phyloP scores from a whole-genome alignment of 1,140 invertebrate species.

The Luehdorfia chinensis region DNA sequence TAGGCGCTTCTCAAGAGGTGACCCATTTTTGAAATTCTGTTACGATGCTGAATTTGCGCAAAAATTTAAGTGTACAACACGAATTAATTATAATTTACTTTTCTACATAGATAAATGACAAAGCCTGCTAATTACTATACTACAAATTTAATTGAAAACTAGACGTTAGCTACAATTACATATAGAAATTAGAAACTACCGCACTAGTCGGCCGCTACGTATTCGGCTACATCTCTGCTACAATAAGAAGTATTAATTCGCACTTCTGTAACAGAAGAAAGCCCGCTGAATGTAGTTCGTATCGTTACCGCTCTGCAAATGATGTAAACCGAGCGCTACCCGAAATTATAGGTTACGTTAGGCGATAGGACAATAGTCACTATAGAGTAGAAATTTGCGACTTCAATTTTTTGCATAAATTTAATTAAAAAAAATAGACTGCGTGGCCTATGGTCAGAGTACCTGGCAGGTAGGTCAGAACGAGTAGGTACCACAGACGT shows the following conservation, averaged over 20 bases:
- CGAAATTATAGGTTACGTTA: constrained; percentile 66
- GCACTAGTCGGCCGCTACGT: constrained; percentile 56
- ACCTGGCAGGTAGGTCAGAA: no score
- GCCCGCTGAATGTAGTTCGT: constrained; percentile 50
- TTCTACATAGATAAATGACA: constrained; percentile 50
- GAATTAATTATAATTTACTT: constrained; percentile 31
- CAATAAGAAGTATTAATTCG: constrained; percentile 29
- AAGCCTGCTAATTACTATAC: constrained; percentile 26
- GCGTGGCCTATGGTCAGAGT: no score
- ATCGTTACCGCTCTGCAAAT: constrained; percentile 53
- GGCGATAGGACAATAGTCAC: constrained; percentile 37
- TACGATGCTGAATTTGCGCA: constrained; percentile 67
- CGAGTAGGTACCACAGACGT: no score
- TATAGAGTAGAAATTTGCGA: constrained; percentile 27
- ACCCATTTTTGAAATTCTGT: constrained; percentile 51
- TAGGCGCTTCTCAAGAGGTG: constrained; percentile 60
- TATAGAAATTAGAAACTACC: constrained; percentile 43
- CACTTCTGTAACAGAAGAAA: constrained; percentile 43
- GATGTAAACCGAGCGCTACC: constrained; percentile 55
- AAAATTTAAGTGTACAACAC: constrained; percentile 42
- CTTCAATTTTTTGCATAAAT: not conserved
- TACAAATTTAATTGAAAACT: constrained; percentile 29
- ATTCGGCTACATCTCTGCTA: constrained; percentile 68
- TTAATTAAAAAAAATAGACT: no score
- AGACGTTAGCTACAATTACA: constrained; percentile 28